phyloP scores from a whole-genome alignment of 2,888 invertebrate species.

The Lithophane semibrunnea region DNA sequence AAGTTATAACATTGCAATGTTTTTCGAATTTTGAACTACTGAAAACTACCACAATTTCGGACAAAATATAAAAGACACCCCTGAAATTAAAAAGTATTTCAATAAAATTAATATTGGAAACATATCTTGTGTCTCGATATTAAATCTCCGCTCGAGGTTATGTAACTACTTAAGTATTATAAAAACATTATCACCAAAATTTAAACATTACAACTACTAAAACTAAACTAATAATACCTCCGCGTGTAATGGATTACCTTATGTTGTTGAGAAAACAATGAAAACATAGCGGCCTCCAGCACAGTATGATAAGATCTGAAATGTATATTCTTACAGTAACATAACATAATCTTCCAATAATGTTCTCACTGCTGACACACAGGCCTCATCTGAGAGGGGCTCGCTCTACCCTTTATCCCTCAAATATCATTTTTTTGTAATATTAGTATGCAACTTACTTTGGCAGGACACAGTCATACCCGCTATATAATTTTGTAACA shows the following conservation, averaged over 20 bases:
- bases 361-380: neutral
- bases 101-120: neutral
- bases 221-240: neutral
- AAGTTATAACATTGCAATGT: slow-evolving; percentile 1
- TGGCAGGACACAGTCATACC: too few species aligned
- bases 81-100: too few species aligned
- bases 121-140: neutral
- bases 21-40: neutral
- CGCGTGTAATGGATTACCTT: neutral
- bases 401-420: too few species aligned
- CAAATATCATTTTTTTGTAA: too few species aligned
- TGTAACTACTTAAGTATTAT: too few species aligned
- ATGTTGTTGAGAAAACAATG: neutral
- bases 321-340: neutral
- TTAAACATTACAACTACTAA: neutral
- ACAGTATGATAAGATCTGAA: too few species aligned
- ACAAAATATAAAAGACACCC: neutral
- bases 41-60: neutral
- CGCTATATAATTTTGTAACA: too few species aligned
- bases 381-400: too few species aligned
- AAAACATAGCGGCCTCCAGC: too few species aligned
- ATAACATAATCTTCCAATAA: neutral
- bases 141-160: neutral
- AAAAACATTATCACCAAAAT: neutral
- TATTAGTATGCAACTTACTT: too few species aligned